Conservation (phyloP, 2,113 vertebrate genomes). For the Erpornis zantholeuca region DNA sequence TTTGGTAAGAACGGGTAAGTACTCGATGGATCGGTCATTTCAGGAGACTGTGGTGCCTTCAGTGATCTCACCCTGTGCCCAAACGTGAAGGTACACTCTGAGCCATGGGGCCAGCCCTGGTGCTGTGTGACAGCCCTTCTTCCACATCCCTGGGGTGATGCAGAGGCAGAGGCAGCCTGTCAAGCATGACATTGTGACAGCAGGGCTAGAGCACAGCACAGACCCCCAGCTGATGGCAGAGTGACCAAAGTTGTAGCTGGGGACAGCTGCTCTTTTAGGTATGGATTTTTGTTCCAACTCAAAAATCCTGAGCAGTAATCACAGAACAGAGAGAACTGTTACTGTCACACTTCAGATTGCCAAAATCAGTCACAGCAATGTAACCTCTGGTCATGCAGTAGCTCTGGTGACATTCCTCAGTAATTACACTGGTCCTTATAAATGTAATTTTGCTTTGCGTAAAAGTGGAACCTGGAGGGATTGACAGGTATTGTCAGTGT, state of each 20-base stretch:
- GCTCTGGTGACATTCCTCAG: background rate
- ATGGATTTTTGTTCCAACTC: background rate
- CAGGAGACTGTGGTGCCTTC: fast-evolving
- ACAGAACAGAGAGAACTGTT: background rate
- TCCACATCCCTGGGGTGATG: background rate
- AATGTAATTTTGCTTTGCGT: background rate
- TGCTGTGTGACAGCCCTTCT: background rate
- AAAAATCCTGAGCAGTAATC: background rate
- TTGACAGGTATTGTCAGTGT: background rate
- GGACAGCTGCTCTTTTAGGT: background rate
- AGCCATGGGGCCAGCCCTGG: background rate
- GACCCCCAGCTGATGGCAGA: background rate
- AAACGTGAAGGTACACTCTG: background rate
- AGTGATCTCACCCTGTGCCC: background rate
- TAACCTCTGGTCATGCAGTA: background rate
- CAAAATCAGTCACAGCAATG: background rate
- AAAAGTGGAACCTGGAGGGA: background rate
- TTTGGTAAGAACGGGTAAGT: slow-evolving; percentile 89
- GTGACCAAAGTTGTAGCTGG: background rate
- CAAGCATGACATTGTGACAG: background rate
- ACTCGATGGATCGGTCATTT: fast-evolving
- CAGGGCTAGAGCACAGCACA: background rate
- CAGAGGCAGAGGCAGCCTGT: background rate
- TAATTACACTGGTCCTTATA: background rate
- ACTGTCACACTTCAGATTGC: background rate